Evolutionary conservation across 1,140 invertebrate species (phyloP), one percentile per base, ranked within the genome.

Genomic region (Orchesella cincta): DNA sequence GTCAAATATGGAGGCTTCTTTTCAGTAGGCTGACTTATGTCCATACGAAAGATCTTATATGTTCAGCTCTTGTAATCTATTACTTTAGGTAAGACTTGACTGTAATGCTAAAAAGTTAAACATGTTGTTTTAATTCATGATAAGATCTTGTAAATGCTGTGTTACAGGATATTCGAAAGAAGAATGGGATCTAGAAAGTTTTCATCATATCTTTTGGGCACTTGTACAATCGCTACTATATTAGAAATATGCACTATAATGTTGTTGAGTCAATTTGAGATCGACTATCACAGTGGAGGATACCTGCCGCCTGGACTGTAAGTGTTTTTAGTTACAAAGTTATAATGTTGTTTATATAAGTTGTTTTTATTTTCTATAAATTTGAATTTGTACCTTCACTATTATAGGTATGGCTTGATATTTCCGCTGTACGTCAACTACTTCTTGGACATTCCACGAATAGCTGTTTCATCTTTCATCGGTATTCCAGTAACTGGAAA

Each of bases 401-500:
- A 2, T 80, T 84, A 74, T 78, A 87, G 86, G 74, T 87, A 86
- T 81, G 84, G 85, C 16, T 70, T 87, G 29, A 85, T 87, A 29
- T 87, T 87, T 76, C 86, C 86, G 23, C 80, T 87, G 34, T 87
- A 86, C 81, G 85, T 87, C 2, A 85, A 84, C 79, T 89, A 88
- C 81, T 88, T 86, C 76, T 86, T 86, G 81, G 88, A 88, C 79
- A 87, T 89, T 78, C 88, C 88, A n/a, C 81, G 87, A 73, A 86
- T 88, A 23, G 85, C 87, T 33, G 83, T 86, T 51, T 87, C 86
- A 1, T 83, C 86, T 76, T 84, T 89, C 23, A 73, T 88, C 72
- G 88, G 88, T 18, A 84, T 88, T 33, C 88, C 88, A 23, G 84
- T 89, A 23, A 88, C 88, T 18, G 87, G 87, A 16, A 89, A 89